Conservation (phyloP, 2,888 invertebrate genomes). For the Atethmia centrago region DNA sequence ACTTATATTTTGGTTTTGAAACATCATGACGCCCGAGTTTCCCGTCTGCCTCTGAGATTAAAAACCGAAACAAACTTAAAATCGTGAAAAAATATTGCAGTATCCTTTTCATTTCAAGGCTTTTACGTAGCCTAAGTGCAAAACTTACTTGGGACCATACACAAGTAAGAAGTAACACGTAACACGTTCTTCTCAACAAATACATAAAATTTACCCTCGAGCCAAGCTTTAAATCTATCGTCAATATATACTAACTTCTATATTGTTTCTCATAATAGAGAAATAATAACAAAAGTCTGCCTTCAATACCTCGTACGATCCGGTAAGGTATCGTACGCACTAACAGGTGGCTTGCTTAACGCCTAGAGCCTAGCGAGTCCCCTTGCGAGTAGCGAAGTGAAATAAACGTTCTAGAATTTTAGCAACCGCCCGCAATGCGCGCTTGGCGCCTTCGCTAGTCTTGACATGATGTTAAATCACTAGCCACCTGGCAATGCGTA, state of each 20-base stretch:
- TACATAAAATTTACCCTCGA: conserved; percentile 4
- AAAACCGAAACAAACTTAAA: not conserved
- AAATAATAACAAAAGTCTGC: not conserved
- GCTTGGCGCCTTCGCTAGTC: too few species aligned
- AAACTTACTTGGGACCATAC: not conserved
- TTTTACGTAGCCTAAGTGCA: not conserved
- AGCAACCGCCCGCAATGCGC: too few species aligned
- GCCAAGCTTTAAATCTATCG: not conserved
- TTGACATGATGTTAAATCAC: too few species aligned
- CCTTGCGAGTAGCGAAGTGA: too few species aligned
- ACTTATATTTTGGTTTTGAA: not conserved
- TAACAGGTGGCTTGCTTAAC: too few species aligned
- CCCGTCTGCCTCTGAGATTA: not conserved
- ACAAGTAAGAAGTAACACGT: not conserved
- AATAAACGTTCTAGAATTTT: too few species aligned
- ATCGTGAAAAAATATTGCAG: not conserved
- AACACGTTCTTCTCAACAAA: conserved; percentile 6
- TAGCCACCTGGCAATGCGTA: too few species aligned
- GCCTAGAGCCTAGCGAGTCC: too few species aligned
- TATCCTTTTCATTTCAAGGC: conserved; percentile 4
- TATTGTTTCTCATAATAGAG: not conserved
- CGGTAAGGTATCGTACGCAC: too few species aligned
- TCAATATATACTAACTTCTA: not conserved
- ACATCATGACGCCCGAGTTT: not conserved
- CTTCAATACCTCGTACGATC: not conserved